Evolutionary conservation across 2,113 vertebrate species (phyloP).

Genomic region (Barbus barbus): DNA sequence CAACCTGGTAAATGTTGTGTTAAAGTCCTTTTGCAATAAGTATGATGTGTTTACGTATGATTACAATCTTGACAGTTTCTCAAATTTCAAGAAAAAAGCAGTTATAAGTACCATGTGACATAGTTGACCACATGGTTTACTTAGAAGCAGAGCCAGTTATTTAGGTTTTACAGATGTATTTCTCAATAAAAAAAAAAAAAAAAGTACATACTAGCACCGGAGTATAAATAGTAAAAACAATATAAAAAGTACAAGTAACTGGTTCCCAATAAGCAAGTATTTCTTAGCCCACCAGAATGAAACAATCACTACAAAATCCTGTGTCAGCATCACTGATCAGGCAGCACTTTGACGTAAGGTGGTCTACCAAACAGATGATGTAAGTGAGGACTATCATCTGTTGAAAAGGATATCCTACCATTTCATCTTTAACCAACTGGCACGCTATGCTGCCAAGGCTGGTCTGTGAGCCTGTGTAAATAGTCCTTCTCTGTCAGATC

Average conservation of each 20-base stretch:
- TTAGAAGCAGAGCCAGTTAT: not conserved
- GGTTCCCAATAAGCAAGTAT: not conserved
- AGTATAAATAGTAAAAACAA: no score
- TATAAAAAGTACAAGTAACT: not conserved
- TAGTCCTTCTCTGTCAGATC: not conserved
- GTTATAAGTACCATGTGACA: not conserved
- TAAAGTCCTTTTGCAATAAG: not conserved
- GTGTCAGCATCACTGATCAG: not conserved
- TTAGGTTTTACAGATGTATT: not conserved
- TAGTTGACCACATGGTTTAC: not conserved
- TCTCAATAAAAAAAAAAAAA: no score
- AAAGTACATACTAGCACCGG: no score
- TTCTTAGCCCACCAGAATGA: not conserved
- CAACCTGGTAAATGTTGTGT: not conserved
- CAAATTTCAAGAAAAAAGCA: not conserved
- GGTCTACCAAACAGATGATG: conserved; percentile 26
- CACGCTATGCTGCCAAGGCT: not conserved
- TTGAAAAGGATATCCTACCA: not conserved
- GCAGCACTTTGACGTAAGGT: not conserved
- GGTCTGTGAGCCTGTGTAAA: conserved; percentile 4
- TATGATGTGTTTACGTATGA: not conserved
- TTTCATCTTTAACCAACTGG: conserved; percentile 18
- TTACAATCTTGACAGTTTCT: no score
- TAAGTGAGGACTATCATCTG: not conserved
- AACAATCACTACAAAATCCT: not conserved